Conservation (phyloP, 1,140 invertebrate species). For the Spodoptera frugiperda region DNA sequence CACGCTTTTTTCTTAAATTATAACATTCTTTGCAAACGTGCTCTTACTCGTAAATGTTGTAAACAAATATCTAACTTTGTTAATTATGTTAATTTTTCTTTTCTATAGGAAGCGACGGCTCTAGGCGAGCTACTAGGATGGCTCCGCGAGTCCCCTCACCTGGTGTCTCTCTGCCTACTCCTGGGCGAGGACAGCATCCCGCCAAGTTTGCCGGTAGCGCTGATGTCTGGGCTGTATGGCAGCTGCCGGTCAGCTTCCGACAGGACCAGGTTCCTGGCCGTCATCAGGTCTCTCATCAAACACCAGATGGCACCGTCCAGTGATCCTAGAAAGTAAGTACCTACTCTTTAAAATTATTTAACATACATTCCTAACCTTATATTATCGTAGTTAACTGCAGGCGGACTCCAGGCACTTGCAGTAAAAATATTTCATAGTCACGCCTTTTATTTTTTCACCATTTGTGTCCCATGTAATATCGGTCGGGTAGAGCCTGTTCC, state of each 20-base stretch:
- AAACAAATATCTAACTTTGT: not conserved
- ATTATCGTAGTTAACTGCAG: no score
- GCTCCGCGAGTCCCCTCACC: conserved; percentile 92
- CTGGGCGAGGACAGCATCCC: conserved; percentile 90
- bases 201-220: conserved; percentile 88
- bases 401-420: no score
- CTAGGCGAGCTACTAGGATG: conserved; percentile 93
- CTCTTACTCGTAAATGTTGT: no score
- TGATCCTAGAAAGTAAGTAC: conserved; percentile 91
- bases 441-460: no score
- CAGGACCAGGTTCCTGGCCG: conserved; percentile 91
- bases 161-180: conserved; percentile 93
- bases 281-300: conserved; percentile 93
- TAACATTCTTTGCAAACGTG: no score
- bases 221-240: conserved; percentile 94
- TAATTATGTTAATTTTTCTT: not conserved
- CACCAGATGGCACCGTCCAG: conserved; percentile 93
- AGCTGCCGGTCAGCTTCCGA: conserved; percentile 93
- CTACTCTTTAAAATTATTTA: not conserved
- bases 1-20: no score
- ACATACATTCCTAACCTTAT: no score
- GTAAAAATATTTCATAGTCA: no score
- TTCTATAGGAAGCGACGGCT: conserved; percentile 89
- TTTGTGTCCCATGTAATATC: no score
- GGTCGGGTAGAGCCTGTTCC: no score